Evolutionary conservation across 1,140 invertebrate species (phyloP), one percentile per base, ranked within the genome.

Genomic region (Mizuhopecten yessoensis): DNA sequence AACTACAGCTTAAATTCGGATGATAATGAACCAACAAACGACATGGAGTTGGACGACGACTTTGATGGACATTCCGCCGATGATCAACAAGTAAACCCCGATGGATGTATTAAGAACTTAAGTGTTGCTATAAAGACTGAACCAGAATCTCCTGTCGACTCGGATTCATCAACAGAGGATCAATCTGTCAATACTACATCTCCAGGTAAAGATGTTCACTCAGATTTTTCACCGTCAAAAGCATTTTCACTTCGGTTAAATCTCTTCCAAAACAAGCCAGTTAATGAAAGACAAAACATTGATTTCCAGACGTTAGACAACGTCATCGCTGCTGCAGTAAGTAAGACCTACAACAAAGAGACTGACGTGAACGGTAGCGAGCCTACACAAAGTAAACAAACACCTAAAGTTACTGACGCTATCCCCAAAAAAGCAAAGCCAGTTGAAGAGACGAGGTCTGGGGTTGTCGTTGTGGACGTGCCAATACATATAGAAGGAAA

Each of bases 261-360:
- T n/a, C 57, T 75, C 57, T 75, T 75, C 29, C 23, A 75, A 29
- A 29, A 29, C 57, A 75, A 75, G 57, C 57, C n/a, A 29, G 57
- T 7, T 75, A 5, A 0, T 75, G 23, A 75, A 29, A 75, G 17
- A 1, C 0, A n/a, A 1, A 75, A 75, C 1, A 29, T 75, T n/a
- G 57, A 75, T 29, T 75, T 75, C 29, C 23, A 75, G 23, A 75
- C 57, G 9, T 13, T 75, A 5, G n/a, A 75, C 57, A 75, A 17
- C 29, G 57, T 75, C 5, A 75, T 75, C 9, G 57, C 57, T 29
- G 57, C 57, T 29, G 57, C 57, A 9, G 57, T 75, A 5, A 75
- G 57, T 75, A 75, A 75, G 57, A 75, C 57, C 23, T 75, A 75
- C 57, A 75, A 75, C n/a, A n/a, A 75, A n/a, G 57, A 75, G 23